Conservation (phyloP, 2,797 vertebrate species). For the Schizothorax lantsangensis region DNA sequence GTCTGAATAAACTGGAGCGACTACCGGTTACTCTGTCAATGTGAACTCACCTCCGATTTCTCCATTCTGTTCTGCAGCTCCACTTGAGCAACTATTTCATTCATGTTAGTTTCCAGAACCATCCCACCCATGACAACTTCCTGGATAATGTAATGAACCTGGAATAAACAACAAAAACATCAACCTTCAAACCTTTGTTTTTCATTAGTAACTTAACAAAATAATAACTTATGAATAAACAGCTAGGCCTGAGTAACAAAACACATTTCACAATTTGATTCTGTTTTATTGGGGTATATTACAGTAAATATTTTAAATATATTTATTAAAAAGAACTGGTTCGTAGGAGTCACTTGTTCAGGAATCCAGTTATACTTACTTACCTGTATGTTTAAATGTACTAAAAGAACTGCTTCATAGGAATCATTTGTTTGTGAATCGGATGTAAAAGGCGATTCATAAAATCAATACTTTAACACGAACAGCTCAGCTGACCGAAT, state of each 20-base stretch:
- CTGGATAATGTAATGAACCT: constrained; percentile 95
- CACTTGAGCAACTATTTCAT: constrained; percentile 90
- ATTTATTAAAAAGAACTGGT: background rate
- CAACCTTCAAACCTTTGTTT: background rate
- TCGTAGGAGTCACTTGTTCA: background rate
- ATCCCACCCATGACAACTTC: constrained; percentile 96
- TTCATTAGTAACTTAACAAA: background rate
- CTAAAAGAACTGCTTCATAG: background rate
- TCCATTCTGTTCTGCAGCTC: constrained; percentile 93
- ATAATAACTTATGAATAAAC: background rate
- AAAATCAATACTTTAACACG: background rate
- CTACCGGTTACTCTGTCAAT: background rate
- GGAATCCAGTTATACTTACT: background rate
- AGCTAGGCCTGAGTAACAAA: background rate
- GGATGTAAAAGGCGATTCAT: background rate
- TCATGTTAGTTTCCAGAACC: constrained; percentile 98
- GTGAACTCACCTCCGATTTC: constrained; percentile 88
- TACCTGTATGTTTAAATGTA: background rate
- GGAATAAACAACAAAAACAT: background rate
- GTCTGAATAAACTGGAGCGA: constrained; percentile 6
- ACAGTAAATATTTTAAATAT: background rate
- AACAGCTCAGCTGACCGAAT: background rate
- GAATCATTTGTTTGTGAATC: background rate
- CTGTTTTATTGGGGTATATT: background rate
- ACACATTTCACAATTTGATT: background rate